Evolutionary conservation across 2,888 invertebrate species (phyloP), one percentile per base, ranked within the genome.

Genomic region (Octonoba sinensis): DNA sequence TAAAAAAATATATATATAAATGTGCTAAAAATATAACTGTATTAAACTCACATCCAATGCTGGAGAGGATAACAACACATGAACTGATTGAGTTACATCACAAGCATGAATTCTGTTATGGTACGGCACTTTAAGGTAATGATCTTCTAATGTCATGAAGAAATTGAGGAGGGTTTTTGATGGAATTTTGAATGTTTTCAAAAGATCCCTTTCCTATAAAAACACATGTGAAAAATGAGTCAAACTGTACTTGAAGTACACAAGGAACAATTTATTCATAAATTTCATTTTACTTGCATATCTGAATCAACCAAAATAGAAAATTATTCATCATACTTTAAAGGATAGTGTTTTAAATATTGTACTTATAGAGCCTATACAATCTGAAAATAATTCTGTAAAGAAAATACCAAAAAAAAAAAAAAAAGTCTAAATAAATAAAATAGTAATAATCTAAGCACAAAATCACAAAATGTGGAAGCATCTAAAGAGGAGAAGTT

Each of bases 51-150:
- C 93, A 90, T 98, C 96, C 84, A 99, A 92, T 83, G 98, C 98
- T 76, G 97, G 96, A 79, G 97, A 96, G 90, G 96, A 96, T 86
- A 99, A 93, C 86, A 99, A 92, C 86, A 97, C 96, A 89, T 99
- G 94, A 83, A 97, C 97, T 86, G 97, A 97, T 91, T 99, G 99
- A 82, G 97, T 94, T 85, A 99, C 99, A 90, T 99, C 99, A 85
- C 99, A 98, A 75, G 98, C 99, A 90, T 99, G 99, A 86, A 97
- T 91, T 87, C 96, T 95, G 91, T 99, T 99, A 91, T 99, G 99
- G 92, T 99, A 99, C 87, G 99, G 98, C 90, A 98, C 97, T 90
- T 97, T 96, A 87, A 95, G 92, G 91, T 99, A 99, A 90, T 99
- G 98, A 90, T 98, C 97, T 90, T 99, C 99, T 87, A 99, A 92